phyloP scores from a whole-genome alignment of 1,140 invertebrate species.

The Cydia fagiglandana region DNA sequence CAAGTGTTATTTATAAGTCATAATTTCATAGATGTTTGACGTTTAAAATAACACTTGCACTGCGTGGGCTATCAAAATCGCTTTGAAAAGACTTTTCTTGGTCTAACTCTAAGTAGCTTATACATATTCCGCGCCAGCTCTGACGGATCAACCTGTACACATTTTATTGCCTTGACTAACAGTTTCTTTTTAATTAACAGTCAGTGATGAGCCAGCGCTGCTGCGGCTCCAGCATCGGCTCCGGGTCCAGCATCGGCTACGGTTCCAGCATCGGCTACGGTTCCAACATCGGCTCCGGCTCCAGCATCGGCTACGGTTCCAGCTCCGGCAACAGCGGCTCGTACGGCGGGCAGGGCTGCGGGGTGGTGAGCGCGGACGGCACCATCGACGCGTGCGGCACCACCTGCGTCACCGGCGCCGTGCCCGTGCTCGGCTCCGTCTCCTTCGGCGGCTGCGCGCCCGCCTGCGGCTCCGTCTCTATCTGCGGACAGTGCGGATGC shows the following conservation, averaged over 20 bases:
- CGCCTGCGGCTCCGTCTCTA: conserved; percentile 52
- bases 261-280: not conserved
- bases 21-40: too few species aligned
- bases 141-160: too few species aligned
- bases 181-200: not conserved
- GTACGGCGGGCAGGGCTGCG: conserved; percentile 52
- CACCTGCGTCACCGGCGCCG: conserved; percentile 46
- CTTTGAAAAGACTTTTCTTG: too few species aligned
- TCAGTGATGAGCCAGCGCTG: conserved; percentile 11
- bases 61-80: too few species aligned
- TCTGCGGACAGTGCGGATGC: conserved; percentile 48
- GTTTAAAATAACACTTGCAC: too few species aligned
- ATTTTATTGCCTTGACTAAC: too few species aligned
- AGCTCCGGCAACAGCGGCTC: conserved; percentile 20
- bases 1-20: too few species aligned
- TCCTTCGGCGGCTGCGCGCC: conserved; percentile 47
- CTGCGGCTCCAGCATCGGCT: not conserved
- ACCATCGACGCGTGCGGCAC: conserved; percentile 50
- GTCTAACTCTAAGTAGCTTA: too few species aligned
- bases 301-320: not conserved
- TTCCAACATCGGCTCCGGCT: not conserved
- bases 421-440: conserved; percentile 51
- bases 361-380: conserved; percentile 47
- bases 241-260: not conserved
- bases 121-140: too few species aligned